Base-by-base conservation (phyloP, 35 echinoderm and acorn worm species). In the Stichopus chloronotus region DNA sequence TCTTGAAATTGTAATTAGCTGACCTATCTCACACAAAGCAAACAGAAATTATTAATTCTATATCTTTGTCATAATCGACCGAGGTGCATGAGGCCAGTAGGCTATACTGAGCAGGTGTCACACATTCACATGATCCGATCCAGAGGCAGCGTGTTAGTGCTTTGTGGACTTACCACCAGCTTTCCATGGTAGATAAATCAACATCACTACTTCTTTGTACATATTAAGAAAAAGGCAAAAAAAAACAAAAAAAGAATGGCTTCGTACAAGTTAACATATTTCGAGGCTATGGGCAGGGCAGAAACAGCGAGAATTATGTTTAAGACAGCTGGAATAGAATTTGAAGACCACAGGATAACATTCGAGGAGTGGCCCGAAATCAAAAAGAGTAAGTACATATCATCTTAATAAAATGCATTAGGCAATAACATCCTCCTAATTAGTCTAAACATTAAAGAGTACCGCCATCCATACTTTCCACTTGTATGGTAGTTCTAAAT, bases 201-300 rank as follows among this genome's bases (percentile, higher is more conserved):
- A 16, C 69, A 16, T 72, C 69, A 72, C 13, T 4, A 72, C 13
- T 22, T 72, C 69, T 72, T 16, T 22, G 69, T 72, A 21, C 13
- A 72, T 4, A 21, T n/a, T 11, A 9, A 71, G 65, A 71, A 11
- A 11, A 9, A 9, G 9, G 9, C 30, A 3, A 43, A 43, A 43
- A 43, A 43, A 3, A 43, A 0, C 30, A 21, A 13, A 16, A 13
- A 13, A 13, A 82, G 4, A 13, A 91, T 91, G 90, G 7, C 72
- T 12, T 53, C 6, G 24, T 91, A 91, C 20, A 91, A 91, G 56
- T 57, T 91, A 9, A 80, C 55, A 55, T 91, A 91, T 72, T 91
- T 91, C 53, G 43, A 78, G 19, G 20, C 17, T 9, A 78, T 56
- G 59, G 90, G 90, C 2, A 6, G 90, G 25, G 90, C 69, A 16